Evolutionary conservation across 2,888 invertebrate species (phyloP), one percentile per base, ranked within the genome.

Genomic region (Mythimna albipuncta): DNA sequence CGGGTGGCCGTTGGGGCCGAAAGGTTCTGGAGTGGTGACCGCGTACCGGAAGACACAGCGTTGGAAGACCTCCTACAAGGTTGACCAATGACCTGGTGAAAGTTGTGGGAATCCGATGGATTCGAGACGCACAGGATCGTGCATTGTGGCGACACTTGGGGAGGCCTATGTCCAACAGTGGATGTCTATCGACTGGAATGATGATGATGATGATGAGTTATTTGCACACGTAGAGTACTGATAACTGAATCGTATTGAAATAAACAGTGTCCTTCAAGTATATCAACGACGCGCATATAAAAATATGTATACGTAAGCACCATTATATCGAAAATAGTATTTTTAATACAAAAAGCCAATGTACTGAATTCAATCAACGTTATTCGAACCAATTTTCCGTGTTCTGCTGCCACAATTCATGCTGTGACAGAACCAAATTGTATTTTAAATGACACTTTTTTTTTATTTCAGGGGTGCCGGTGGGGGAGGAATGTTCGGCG

Each of bases 401-500:
- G 66, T 71, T 38, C 44, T 16, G 13, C 35, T 55, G 21, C n/a
- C 38, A 55, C 35, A 59, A 65, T 64, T 71, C 38, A 50, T 61
- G 57, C 41, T 57, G 21, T 59, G 55, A 54, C 35, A 63, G 21
- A 54, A 47, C 5, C 16, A 63, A 70, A 84, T 76, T 54, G 32
- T 63, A 54, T 83, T 69, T 72, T 59, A 69, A 76, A 75, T 69
- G 50, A 57, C n/a, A n/a, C 70, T 50, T 72, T 69, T 76, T 82
- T 75, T 73, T 81, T 32, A 5, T 97, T 96, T 59, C 97, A 97
- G 97, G 93, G 96, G 97, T 92, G 97, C 97, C 90, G 98, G 97
- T 91, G 98, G 97, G 89, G 98, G 98, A 91, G 98, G 98, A 96
- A 98, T 98, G 98, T 97, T 98, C 94, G 98, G 98, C 90, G 98